A percentile compares a stretch with the other conserved stretches of the same genome.
Conservation (phyloP, 2,888 invertebrate genomes). For the Acanthoscelides obtectus region DNA sequence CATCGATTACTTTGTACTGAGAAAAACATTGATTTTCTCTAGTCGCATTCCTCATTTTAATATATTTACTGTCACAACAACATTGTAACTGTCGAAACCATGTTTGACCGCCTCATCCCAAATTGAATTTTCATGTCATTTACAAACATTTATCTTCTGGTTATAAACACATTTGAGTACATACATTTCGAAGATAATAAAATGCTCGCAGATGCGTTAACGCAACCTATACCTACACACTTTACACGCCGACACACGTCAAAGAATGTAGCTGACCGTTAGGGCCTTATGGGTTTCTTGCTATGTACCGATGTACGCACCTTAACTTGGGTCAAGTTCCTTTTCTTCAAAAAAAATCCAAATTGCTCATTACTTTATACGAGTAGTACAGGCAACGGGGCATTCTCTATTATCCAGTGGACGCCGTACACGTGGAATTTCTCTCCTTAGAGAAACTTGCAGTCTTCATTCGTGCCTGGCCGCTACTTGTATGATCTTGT, state of each 20-base stretch:
- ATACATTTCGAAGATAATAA: background rate
- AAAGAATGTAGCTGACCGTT: slow-evolving; percentile 25
- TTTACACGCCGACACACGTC: slow-evolving; percentile 8
- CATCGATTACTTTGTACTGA: no score
- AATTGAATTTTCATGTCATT: background rate
- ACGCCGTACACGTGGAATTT: no score
- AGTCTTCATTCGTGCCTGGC: no score
- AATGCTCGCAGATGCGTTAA: background rate
- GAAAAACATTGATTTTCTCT: no score
- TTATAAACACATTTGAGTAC: background rate
- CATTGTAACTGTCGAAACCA: background rate
- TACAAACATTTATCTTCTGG: background rate
- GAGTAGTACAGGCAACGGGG: background rate
- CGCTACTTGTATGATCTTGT: no score
- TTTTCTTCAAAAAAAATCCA: background rate
- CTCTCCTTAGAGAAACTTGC: no score
- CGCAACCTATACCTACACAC: background rate
- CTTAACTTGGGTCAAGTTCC: background rate
- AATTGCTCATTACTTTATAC: background rate
- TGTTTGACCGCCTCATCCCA: background rate
- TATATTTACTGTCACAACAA: background rate
- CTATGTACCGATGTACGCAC: background rate
- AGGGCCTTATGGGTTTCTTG: slow-evolving; percentile 21
- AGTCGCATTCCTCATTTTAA: no score
- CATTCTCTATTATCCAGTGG: background rate